Conservation (phyloP, 2,797 vertebrate genomes). For the Anniella stebbinsi region DNA sequence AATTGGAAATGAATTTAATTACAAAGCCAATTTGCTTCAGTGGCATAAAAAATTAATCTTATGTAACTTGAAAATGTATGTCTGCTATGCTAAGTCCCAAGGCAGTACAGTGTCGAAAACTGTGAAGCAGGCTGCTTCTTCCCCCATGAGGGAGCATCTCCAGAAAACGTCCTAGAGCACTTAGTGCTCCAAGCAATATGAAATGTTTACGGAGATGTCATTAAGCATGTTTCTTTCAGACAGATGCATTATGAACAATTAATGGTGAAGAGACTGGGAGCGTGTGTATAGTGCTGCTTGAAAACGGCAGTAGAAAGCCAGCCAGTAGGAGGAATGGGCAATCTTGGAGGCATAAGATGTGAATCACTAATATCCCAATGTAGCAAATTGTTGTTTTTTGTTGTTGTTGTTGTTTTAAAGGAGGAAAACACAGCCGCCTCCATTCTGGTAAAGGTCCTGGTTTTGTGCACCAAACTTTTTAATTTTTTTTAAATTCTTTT, state of each 20-base stretch:
- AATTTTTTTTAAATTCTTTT: too few species aligned
- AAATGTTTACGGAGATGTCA: conserved; percentile 48
- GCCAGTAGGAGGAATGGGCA: background rate
- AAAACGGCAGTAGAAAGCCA: background rate
- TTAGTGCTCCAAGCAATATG: conserved; percentile 57
- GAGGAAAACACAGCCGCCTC: background rate
- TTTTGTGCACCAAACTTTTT: background rate
- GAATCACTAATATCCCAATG: background rate
- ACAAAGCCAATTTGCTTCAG: conserved; percentile 60
- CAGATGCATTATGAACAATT: conserved; percentile 58
- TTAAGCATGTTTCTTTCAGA: conserved; percentile 51
- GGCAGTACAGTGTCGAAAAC: conserved; percentile 40
- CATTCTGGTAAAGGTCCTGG: background rate
- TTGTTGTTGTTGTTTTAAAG: too few species aligned
- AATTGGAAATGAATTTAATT: conserved; percentile 69
- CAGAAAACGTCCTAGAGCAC: conserved; percentile 42
- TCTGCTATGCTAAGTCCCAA: conserved; percentile 53
- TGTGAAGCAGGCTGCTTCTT: conserved; percentile 43
- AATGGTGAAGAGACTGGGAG: conserved; percentile 21
- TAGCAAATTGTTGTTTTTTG: too few species aligned
- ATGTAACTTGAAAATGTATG: conserved; percentile 63
- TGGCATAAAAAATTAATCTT: conserved; percentile 67
- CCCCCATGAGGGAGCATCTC: conserved; percentile 31
- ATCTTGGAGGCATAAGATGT: background rate
- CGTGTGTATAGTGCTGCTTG: conserved; percentile 29